Base-by-base conservation (phyloP, 2,113 vertebrate species). In the Cavia aperea region DNA sequence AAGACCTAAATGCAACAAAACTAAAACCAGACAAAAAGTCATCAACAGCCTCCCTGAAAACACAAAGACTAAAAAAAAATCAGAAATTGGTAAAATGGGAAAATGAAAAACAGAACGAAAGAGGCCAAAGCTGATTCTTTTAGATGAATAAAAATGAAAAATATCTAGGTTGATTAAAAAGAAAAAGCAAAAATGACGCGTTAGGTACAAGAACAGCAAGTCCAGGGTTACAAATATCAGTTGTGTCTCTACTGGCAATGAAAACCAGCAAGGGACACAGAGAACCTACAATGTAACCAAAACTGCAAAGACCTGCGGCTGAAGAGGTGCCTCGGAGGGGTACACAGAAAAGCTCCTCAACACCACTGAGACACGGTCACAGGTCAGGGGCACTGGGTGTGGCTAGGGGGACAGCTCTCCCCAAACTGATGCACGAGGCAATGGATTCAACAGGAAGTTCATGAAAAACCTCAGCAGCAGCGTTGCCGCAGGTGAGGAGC, bases 401-500 rank as follows among this genome's bases (percentile, higher is more conserved):
- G 49, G 77, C 1, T 39, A 23, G 39, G 36, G 13, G 3, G 62
- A 19, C 63, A 36, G 46, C 63, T 18, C 7, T n/a, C 31, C 43
- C 46, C 63, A 86, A 13, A 36, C 6, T 0, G 36, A 68, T 18
- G 33, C 33, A 15, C 21, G 14, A 16, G 4, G 63, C 46, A n/a
- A 36, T 11, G 4, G 46, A 66, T 24, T 16, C 12, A 16, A 19
- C 6, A 36, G 33, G 24, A 86, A 56, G 65, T 19, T 51, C 9
- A 14, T 11, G 31, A n/a, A 24, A 26, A 26, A 11, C 15, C 84
- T 19, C 65, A 56, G 65, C 49, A 23, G 62, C 43, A 85, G 10
- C 7, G 16, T 26, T 21, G 11, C 49, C 43, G 7, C 5, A 24
- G 49, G 1, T 4, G 21, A 26, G 4, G 1, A 39, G 18, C 26